Evolutionary conservation across 2,888 invertebrate genomes (phyloP), one percentile per base, ranked within the genome.

Genomic region (Cheilosia soror): DNA sequence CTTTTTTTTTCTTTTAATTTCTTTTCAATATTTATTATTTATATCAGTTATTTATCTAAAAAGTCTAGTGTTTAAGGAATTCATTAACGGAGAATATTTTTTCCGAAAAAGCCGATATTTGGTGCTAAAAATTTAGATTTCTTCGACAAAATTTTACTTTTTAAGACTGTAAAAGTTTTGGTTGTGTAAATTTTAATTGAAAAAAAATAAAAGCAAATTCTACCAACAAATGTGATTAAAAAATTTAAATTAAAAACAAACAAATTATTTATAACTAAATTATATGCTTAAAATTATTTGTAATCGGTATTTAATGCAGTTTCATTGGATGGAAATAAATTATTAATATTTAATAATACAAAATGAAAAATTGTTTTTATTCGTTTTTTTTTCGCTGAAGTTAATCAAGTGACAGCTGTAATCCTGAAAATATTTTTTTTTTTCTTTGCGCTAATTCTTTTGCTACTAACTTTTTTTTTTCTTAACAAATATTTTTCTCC

Each of bases 361-460:
- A 88, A 88, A 88, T 88, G 88, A 88, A 88, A 88, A 88, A 88
- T 88, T 88, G 88, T 88, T 88, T 88, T 88, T 81, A 87, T 88
- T 81, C 42, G 37, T 62, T 73, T 42, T 49, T n/a, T 37, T 29
- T 55, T 47, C 42, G 49, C 9, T 53, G 58, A 68, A 62, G 55
- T 51, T 5, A 42, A 63, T 6, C 40, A 37, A 55, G 51, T 71
- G 69, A 57, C 76, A 76, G 63, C 66, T 65, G 69, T 60, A 65
- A 57, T 69, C 27, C 68, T 37, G 20, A 49, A 29, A 49, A 37
- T 49, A 2, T 68, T 68, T 62, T 51, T 81, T 49, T 20, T 55
- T 57, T 20, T 75, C 20, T 65, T 83, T 66, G 31, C 73, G 75
- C 84, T 84, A 84, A 76, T 55, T 80, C 53, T 72, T 55, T 37